These are phyloP conservation scores for Tenthredo scrophulariae DNA, from an alignment of 2,888 invertebrate species.

Conservation along the genomic window DNA sequence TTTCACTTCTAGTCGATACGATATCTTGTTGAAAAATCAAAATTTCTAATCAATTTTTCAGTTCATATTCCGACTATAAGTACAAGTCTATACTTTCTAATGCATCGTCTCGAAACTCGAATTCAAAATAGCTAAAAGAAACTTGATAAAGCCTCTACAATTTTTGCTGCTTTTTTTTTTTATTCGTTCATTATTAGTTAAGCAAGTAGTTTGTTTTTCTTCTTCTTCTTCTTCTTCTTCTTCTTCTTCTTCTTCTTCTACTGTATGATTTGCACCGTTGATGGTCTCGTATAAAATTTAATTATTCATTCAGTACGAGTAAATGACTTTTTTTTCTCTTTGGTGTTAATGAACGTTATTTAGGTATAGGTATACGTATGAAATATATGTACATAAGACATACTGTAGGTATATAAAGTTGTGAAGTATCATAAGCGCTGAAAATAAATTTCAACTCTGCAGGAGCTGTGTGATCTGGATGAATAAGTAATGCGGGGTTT, in stretches of 20 bases:
- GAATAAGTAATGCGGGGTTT: not conserved
- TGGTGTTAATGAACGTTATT: not conserved
- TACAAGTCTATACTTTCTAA: not conserved
- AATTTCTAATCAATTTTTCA: not conserved
- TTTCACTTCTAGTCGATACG: not conserved
- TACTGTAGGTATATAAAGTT: not conserved
- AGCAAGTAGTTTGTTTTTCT: not conserved
- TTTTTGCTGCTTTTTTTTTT: not conserved
- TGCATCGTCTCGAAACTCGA: not conserved
- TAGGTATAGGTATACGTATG: not conserved
- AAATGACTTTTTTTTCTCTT: not conserved
- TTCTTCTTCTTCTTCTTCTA: not conserved
- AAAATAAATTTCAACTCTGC: constrained; percentile 32
- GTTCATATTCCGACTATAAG: not conserved
- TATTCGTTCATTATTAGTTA: not conserved
- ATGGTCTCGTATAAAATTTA: not conserved
- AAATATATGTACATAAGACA: not conserved
- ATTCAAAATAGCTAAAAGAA: not conserved
- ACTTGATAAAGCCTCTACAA: not conserved
- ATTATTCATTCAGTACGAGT: not conserved
- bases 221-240: too few relatives aligned
- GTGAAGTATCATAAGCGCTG: constrained; percentile 12
- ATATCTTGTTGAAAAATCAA: not conserved
- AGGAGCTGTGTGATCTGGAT: not conserved
- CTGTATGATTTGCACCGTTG: not conserved